A percentile compares a stretch with the other conserved stretches of the same genome.
Conservation (phyloP, 2,113 vertebrate genomes). For the Phyllostomus hastatus region DNA sequence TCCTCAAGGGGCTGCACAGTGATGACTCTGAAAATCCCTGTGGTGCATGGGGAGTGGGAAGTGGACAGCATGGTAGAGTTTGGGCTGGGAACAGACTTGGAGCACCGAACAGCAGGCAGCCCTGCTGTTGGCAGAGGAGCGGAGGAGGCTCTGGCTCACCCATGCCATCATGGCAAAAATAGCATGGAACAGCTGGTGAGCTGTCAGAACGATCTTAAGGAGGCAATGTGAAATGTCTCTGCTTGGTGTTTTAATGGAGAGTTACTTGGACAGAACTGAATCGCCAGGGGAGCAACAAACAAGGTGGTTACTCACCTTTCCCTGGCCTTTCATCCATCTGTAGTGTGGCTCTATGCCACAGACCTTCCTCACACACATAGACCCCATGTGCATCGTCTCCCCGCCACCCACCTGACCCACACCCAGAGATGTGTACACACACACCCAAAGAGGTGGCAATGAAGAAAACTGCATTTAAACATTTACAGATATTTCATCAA, state of each 20-base stretch:
- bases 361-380: background rate
- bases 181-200: constrained; percentile 80
- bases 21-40: constrained; percentile 20
- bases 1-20: background rate
- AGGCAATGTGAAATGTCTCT: constrained; percentile 77
- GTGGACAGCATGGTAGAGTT: background rate
- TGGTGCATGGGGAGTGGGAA: constrained; percentile 60
- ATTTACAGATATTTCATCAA: background rate
- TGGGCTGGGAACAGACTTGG: constrained; percentile 49
- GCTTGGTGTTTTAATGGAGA: constrained; percentile 66
- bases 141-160: constrained; percentile 75
- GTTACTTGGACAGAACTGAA: constrained; percentile 66
- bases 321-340: constrained; percentile 9
- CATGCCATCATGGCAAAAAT: constrained; percentile 77
- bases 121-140: constrained; percentile 72
- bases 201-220: constrained; percentile 80
- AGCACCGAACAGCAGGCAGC: constrained; percentile 75
- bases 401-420: fast-evolving
- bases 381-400: background rate
- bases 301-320: constrained; percentile 41
- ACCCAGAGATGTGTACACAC: background rate
- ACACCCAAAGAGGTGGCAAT: background rate
- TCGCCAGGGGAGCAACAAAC: constrained; percentile 13
- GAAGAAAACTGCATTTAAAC: background rate
- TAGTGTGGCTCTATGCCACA: background rate